A percentile compares a stretch with the other conserved stretches of the same genome.
Evolutionary conservation across 2,888 invertebrate genomes (phyloP).

Genomic region (Lepidocyrtoides sp.): DNA sequence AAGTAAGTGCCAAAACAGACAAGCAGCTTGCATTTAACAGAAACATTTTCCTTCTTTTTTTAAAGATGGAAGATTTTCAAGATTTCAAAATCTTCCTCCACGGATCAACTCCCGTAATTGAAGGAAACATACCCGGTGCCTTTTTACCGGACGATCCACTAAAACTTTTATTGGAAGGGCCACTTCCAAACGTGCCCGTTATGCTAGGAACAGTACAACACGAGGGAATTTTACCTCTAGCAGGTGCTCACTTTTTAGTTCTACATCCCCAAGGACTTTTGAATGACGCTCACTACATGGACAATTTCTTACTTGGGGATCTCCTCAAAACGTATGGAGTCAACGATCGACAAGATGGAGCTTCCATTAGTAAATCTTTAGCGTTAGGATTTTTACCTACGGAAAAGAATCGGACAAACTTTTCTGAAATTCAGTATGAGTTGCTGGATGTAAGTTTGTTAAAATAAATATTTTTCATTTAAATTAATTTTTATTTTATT

Average conservation of each 20-base stretch:
- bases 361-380: slow-evolving; percentile 69
- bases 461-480: not conserved
- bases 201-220: slow-evolving; percentile 80
- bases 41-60: not conserved
- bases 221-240: slow-evolving; percentile 78
- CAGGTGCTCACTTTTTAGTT: slow-evolving; percentile 62
- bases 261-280: slow-evolving; percentile 46
- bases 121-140: slow-evolving; percentile 79
- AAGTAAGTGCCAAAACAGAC: too few species aligned
- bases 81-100: slow-evolving; percentile 53
- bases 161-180: slow-evolving; percentile 60
- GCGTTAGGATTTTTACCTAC: slow-evolving; percentile 57
- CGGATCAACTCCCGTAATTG: slow-evolving; percentile 75
- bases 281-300: slow-evolving; percentile 67
- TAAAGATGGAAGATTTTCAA: slow-evolving; percentile 62
- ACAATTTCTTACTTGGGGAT: slow-evolving; percentile 68
- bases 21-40: not conserved
- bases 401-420: slow-evolving; percentile 40
- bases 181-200: slow-evolving; percentile 74
- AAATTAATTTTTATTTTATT: not conserved
- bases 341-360: slow-evolving; percentile 73
- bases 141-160: slow-evolving; percentile 79
- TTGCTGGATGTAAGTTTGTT: slow-evolving; percentile 72
- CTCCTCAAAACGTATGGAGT: slow-evolving; percentile 69
- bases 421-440: slow-evolving; percentile 72